Evolutionary conservation across 2,888 invertebrate species (phyloP).

Genomic region (Crepidodera aurea): DNA sequence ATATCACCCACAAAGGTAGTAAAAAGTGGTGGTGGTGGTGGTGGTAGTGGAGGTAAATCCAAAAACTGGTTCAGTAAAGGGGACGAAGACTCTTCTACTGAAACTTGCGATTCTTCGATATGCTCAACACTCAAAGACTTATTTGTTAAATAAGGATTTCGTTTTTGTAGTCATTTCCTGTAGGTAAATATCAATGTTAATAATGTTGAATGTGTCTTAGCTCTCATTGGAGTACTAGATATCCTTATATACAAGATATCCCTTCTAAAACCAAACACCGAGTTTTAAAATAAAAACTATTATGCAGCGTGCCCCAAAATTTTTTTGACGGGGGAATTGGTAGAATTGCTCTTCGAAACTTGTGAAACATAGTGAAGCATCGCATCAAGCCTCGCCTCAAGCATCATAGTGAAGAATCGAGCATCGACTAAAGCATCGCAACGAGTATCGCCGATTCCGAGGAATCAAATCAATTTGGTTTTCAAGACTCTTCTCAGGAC

Average conservation of each 20-base stretch:
- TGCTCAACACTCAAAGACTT: constrained; percentile 87
- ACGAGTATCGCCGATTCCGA: too few species aligned
- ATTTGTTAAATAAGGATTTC: constrained; percentile 75
- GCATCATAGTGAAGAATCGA: too few species aligned
- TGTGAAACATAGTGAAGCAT: too few species aligned
- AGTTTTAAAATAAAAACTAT: neutral
- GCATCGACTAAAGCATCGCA: too few species aligned
- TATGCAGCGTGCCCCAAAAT: neutral
- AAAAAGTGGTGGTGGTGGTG: constrained; percentile 46
- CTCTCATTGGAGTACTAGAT: constrained; percentile 45
- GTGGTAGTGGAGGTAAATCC: constrained; percentile 38
- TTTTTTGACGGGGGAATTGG: neutral
- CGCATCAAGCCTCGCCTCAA: too few species aligned
- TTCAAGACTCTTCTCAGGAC: too few species aligned
- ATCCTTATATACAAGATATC: constrained; percentile 11
- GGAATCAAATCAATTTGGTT: too few species aligned
- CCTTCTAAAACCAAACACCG: neutral
- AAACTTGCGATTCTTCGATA: constrained; percentile 81
- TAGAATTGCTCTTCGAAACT: neutral
- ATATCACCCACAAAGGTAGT: constrained; percentile 48
- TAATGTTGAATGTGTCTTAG: constrained; percentile 56
- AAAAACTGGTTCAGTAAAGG: constrained; percentile 69
- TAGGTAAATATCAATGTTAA: constrained; percentile 46
- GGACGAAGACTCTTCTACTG: constrained; percentile 70
- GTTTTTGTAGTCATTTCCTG: constrained; percentile 5